Base-by-base conservation (phyloP, 92 coral and sea anemone genomes). In the Phenganax subtilis region DNA sequence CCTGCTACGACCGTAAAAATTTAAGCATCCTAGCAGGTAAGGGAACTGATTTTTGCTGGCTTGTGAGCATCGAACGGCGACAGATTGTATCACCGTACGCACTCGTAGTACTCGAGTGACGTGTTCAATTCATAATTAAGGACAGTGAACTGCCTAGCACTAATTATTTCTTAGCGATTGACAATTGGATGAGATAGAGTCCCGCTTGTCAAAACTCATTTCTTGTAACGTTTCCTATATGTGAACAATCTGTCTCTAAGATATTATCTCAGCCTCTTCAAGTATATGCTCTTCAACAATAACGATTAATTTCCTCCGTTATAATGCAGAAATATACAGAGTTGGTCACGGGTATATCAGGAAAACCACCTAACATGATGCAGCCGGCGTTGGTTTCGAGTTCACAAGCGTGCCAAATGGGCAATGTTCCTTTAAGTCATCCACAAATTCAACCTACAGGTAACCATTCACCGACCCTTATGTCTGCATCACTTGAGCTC, bases 291-390 rank as follows among this genome's bases (percentile, higher is more conserved):
- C 67, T 56, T 58, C 12, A 51, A 25, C 12, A 44, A 68, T 59
- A 57, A 76, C 69, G 44, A 12, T 64, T 57, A 59, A 30, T 76
- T 56, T 59, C 61, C 16, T 55, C 59, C 62, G 59, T 73, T 73
- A 52, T 37, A 72, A 96, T 96, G 99, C 97, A 96, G 85, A 92
- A 96, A 60, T 92, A 92, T 82, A 82, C 92, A 14, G 97, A 93
- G 53, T 92, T 90, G 80, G 97, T 93, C 51, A 81, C 94, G 31
- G 75, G 89, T 47, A 89, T 94, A 51, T 92, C 85, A 73, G 90
- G 75, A 55, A 89, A 89, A 58, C 81, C 92, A 47, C 72, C 91
- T 17, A 89, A 64, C 60, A 75, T 91, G 25, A 83, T 87, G 12
- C 78, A 86, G 29, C 86, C 84, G 73, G 93, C 83, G 54, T 63